phyloP scores from a whole-genome alignment of 2,113 vertebrate species.

The Athene noctua region DNA sequence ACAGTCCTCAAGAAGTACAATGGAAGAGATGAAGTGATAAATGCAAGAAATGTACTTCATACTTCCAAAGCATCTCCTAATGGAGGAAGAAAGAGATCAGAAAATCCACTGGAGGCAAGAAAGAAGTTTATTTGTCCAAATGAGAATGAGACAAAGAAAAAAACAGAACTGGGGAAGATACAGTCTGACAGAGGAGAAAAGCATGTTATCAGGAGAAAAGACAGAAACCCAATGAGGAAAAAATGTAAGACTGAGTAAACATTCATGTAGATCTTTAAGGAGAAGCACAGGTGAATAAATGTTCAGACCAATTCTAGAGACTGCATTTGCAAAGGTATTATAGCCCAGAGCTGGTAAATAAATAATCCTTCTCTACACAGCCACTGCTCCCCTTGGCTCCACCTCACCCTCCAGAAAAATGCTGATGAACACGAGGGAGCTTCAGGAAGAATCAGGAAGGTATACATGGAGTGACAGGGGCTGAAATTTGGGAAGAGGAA shows the following conservation, averaged over 20 bases:
- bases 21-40: background rate
- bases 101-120: background rate
- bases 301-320: background rate
- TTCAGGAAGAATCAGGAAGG: background rate
- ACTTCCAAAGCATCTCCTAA: background rate
- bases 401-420: background rate
- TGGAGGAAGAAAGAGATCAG: background rate
- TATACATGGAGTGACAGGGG: background rate
- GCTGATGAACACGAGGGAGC: background rate
- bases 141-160: background rate
- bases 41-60: background rate
- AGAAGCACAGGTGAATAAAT: background rate
- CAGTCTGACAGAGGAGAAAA: background rate
- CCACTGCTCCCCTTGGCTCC: background rate
- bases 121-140: background rate
- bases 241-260: background rate
- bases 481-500: background rate
- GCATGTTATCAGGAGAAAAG: background rate
- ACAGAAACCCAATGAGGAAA: background rate
- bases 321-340: background rate
- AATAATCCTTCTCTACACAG: background rate
- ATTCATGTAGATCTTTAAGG: background rate
- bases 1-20: background rate
- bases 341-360: background rate
- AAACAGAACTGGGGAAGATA: background rate